phyloP scores from a whole-genome alignment of 1,140 invertebrate species.

The Zaprionus ornatus region DNA sequence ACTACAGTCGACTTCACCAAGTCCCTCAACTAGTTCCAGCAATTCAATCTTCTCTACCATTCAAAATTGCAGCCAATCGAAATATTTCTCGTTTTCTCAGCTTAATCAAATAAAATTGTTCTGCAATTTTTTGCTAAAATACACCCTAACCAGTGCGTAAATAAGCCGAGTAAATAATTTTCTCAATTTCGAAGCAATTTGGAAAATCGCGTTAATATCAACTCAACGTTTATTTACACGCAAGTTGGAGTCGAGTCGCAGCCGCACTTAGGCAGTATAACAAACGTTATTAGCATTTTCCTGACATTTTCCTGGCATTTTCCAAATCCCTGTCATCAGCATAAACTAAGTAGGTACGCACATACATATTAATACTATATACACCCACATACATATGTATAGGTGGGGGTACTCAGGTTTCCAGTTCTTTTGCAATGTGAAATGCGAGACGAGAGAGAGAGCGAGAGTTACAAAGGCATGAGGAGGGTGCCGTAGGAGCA shows the following conservation, averaged over 20 bases:
- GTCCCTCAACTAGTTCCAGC: background rate
- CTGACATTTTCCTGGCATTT: background rate
- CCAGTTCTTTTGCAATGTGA: slow-evolving; percentile 59
- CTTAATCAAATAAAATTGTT: background rate
- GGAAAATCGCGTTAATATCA: slow-evolving; percentile 6
- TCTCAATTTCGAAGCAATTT: slow-evolving; percentile 1
- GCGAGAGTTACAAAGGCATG: background rate
- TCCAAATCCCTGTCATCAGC: slow-evolving; percentile 6
- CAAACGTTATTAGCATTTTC: slow-evolving; percentile 14
- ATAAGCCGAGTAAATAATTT: slow-evolving; percentile 5
- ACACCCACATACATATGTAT: background rate
- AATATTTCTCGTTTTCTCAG: background rate
- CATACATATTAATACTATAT: slow-evolving; percentile 12
- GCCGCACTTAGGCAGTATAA: background rate
- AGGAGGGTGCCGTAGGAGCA: background rate
- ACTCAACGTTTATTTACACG: background rate
- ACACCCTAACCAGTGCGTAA: background rate
- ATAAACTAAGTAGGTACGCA: slow-evolving; percentile 2
- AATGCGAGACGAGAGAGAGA: slow-evolving; percentile 31
- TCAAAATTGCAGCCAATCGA: background rate
- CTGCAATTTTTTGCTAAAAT: background rate
- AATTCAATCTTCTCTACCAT: background rate
- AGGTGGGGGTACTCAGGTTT: slow-evolving; percentile 6
- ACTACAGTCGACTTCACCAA: background rate
- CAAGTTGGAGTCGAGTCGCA: background rate